Percentiles rank a stretch among this genome's conserved stretches.
Conservation (phyloP, 1,140 invertebrate species). For the Bombus affinis region DNA sequence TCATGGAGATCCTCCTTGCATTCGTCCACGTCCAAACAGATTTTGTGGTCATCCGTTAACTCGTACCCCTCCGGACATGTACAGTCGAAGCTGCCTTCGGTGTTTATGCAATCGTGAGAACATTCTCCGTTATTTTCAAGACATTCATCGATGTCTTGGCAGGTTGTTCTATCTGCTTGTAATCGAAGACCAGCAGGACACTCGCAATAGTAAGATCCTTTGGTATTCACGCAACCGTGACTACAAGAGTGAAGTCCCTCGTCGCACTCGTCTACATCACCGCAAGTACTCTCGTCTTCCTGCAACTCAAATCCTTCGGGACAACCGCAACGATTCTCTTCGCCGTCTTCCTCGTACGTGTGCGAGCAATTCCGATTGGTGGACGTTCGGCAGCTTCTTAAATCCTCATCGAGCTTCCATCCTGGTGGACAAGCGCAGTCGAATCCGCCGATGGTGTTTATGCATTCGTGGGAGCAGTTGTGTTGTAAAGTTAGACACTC, state of each 20-base stretch:
- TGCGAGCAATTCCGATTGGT: slow-evolving; percentile 81
- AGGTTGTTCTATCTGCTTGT: slow-evolving; percentile 21
- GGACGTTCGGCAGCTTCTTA: slow-evolving; percentile 79
- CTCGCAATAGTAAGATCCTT: slow-evolving; percentile 82
- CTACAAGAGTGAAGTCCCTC: slow-evolving; percentile 83
- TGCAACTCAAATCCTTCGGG: slow-evolving; percentile 80
- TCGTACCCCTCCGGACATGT: slow-evolving; percentile 74
- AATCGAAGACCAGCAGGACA: slow-evolving; percentile 72
- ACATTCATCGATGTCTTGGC: slow-evolving; percentile 47
- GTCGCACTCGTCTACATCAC: slow-evolving; percentile 84
- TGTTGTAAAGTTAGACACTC: slow-evolving; percentile 80
- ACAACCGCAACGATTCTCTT: slow-evolving; percentile 68
- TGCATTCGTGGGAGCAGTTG: slow-evolving; percentile 85
- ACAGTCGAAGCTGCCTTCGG: slow-evolving; percentile 81
- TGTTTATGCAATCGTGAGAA: slow-evolving; percentile 83
- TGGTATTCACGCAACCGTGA: slow-evolving; percentile 82
- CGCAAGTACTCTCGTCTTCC: slow-evolving; percentile 81
- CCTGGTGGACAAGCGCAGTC: slow-evolving; percentile 84
- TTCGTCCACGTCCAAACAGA: slow-evolving; percentile 33
- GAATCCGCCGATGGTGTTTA: slow-evolving; percentile 86
- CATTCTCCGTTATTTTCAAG: slow-evolving; percentile 68
- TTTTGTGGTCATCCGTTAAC: slow-evolving; percentile 23
- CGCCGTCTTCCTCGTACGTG: slow-evolving; percentile 76
- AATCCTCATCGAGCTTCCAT: slow-evolving; percentile 79
- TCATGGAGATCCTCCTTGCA: slow-evolving; percentile 27